These are phyloP conservation scores for Pyrocoelia pectoralis DNA, from an alignment of 2,888 invertebrate species.

Conservation along the genomic window DNA sequence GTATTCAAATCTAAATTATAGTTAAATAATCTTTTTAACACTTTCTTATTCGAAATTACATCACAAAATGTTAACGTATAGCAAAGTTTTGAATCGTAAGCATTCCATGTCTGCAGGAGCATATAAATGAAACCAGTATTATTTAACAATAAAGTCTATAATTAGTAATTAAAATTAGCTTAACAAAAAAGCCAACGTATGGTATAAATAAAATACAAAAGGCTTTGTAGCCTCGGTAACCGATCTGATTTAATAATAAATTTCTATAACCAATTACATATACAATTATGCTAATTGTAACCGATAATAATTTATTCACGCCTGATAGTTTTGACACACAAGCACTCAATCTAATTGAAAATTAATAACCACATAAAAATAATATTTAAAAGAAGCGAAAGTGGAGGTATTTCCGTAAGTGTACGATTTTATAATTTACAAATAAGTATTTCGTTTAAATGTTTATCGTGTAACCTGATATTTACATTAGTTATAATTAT, in stretches of 20 bases:
- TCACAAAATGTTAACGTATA: no score
- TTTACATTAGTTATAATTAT: neutral
- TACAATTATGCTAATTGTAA: neutral
- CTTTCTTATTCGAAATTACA: no score
- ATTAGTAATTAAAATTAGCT: no score
- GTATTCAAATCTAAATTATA: no score
- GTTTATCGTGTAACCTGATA: neutral
- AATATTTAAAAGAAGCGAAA: neutral
- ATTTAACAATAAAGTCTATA: no score
- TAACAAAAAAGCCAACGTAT: neutral
- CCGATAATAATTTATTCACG: neutral
- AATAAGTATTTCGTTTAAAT: neutral
- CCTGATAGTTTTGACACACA: neutral
- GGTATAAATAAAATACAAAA: neutral
- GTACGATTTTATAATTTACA: no score
- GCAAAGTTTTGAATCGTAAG: no score
- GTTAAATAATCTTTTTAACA: no score
- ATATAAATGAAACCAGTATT: no score
- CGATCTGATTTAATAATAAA: neutral
- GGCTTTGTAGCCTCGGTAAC: neutral
- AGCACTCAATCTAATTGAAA: neutral
- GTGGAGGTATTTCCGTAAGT: neutral
- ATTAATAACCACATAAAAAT: neutral
- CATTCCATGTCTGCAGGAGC: no score
- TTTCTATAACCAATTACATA: neutral